phyloP scores from a whole-genome alignment of 2,797 vertebrate genomes.

The Gallinago nigripennis region DNA sequence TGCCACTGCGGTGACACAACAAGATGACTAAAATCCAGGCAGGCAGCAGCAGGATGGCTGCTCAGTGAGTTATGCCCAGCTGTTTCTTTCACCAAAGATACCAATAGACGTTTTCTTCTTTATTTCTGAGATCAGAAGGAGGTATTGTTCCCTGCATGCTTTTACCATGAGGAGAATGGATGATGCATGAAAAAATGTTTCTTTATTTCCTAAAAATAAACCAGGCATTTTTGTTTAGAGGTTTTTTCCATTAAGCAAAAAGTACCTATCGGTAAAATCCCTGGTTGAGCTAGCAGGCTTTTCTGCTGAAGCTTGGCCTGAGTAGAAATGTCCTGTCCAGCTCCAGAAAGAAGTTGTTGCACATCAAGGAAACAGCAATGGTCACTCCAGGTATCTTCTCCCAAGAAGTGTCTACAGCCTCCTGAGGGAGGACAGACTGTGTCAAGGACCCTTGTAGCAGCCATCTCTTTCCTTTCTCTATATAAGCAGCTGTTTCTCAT shows the following conservation, averaged over 20 bases:
- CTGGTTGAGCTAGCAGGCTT: neutral
- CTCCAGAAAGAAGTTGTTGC: neutral
- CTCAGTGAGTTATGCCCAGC: neutral
- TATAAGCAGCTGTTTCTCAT: neutral
- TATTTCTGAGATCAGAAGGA: neutral
- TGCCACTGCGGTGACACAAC: neutral
- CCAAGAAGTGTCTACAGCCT: neutral
- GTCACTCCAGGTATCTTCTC: neutral
- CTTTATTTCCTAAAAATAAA: neutral
- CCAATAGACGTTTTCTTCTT: neutral
- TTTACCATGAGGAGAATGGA: neutral
- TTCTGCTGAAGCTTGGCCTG: neutral
- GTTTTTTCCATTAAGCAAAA: neutral
- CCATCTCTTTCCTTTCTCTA: neutral
- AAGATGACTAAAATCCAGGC: neutral
- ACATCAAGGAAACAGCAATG: neutral
- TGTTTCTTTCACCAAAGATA: neutral
- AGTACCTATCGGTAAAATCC: neutral
- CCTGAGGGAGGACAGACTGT: fast-evolving
- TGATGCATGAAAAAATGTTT: neutral
- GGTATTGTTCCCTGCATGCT: neutral
- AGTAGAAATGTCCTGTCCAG: neutral
- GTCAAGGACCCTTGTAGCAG: neutral
- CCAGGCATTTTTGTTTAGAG: neutral
- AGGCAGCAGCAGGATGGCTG: neutral